Evolutionary conservation across 2,888 invertebrate genomes (phyloP).

Genomic region (Fissipunctia ypsillon): DNA sequence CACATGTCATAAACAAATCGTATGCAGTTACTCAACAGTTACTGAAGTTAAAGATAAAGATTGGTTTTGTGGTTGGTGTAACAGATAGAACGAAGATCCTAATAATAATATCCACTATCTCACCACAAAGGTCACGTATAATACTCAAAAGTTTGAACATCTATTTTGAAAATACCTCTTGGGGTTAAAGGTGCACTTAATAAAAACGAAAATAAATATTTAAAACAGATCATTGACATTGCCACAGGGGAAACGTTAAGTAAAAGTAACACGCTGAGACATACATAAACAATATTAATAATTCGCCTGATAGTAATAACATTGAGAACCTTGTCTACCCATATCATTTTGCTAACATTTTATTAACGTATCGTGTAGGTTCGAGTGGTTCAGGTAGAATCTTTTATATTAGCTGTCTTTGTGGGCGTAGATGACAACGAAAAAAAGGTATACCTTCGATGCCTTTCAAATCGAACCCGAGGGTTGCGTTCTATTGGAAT

Average conservation of each 20-base stretch:
- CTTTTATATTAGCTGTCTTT: conserved; percentile 68
- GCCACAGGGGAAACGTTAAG: conserved; percentile 13
- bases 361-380: conserved; percentile 58
- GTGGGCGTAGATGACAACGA: conserved; percentile 70
- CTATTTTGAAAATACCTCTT: too few species aligned
- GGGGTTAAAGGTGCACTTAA: not conserved
- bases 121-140: too few species aligned
- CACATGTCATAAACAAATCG: conserved; percentile 33
- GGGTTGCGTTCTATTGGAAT: conserved; percentile 76
- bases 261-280: conserved; percentile 28
- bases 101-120: not conserved
- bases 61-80: not conserved
- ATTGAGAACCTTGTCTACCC: conserved; percentile 56
- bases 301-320: conserved; percentile 51
- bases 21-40: conserved; percentile 26
- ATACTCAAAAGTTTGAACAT: too few species aligned
- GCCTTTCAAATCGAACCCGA: conserved; percentile 73
- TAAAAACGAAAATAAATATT: not conserved
- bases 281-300: conserved; percentile 32
- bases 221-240: conserved; percentile 3
- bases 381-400: conserved; percentile 73
- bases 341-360: conserved; percentile 61
- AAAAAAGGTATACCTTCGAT: conserved; percentile 68
- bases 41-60: conserved; percentile 23
- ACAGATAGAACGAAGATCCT: not conserved